A percentile compares a stretch with the other conserved stretches of the same genome.
phyloP scores from a whole-genome alignment of 1,140 invertebrate genomes.

The Dryas iulia region DNA sequence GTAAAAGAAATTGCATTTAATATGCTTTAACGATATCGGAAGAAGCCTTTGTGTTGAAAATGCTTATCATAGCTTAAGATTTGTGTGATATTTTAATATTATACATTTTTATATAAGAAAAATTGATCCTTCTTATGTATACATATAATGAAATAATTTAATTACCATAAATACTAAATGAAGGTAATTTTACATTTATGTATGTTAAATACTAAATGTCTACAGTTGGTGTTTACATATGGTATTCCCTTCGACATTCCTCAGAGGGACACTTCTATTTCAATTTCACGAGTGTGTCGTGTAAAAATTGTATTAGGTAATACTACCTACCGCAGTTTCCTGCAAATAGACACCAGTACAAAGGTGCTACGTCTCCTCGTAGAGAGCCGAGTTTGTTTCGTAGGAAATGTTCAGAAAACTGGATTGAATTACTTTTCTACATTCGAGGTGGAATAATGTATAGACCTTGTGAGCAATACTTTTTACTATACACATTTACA shows the following conservation, averaged over 20 bases:
- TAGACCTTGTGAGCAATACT: constrained; percentile 27
- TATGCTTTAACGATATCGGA: constrained; percentile 3
- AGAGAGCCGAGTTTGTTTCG: constrained; percentile 33
- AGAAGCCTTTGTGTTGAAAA: constrained; percentile 4
- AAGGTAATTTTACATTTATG: neutral
- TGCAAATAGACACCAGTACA: constrained; percentile 33
- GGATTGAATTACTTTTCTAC: constrained; percentile 40
- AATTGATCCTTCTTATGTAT: too few relatives aligned
- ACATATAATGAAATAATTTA: too few relatives aligned
- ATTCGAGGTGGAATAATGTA: constrained; percentile 32
- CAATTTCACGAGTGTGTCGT: constrained; percentile 59
- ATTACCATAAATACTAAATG: neutral
- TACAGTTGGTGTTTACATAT: constrained; percentile 6
- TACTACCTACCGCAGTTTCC: constrained; percentile 28
- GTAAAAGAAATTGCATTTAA: constrained; percentile 18
- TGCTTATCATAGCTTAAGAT: neutral
- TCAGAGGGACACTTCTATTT: constrained; percentile 57
- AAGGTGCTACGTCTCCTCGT: constrained; percentile 31
- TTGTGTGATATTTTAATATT: neutral
- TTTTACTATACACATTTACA: neutral
- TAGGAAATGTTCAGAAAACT: constrained; percentile 36
- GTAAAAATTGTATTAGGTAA: constrained; percentile 56
- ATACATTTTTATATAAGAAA: too few relatives aligned
- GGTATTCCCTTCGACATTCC: constrained; percentile 24
- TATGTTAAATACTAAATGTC: neutral